phyloP scores from a whole-genome alignment of 2,888 invertebrate species.

The Aleiodes testaceus region DNA sequence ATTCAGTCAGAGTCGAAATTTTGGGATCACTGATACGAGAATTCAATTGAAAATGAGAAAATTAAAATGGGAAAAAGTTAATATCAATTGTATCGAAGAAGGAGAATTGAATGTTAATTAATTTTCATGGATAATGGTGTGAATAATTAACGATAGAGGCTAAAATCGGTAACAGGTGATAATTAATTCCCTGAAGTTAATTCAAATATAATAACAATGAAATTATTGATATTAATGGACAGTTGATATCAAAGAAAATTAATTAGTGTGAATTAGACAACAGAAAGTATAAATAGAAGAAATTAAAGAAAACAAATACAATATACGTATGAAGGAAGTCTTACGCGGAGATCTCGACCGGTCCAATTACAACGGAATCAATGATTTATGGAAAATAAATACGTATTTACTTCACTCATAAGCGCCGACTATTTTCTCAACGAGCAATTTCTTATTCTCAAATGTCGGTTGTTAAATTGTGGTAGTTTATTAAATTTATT shows the following conservation, averaged over 20 bases:
- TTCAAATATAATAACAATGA: constrained; percentile 29
- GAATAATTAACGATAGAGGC: constrained; percentile 20
- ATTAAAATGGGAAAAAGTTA: no score
- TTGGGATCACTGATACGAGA: constrained; percentile 18
- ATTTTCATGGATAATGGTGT: constrained; percentile 27
- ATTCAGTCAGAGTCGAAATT: constrained; percentile 9
- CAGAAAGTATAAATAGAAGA: constrained; percentile 70
- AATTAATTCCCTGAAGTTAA: constrained; percentile 35
- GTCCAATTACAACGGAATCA: constrained; percentile 19
- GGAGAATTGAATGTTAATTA: not conserved
- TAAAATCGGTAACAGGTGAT: not conserved
- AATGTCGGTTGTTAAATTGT: not conserved
- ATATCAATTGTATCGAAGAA: no score
- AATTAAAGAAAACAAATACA: constrained; percentile 55
- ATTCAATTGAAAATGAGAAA: constrained; percentile 15
- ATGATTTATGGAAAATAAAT: not conserved
- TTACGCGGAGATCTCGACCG: constrained; percentile 50
- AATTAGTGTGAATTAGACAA: constrained; percentile 70
- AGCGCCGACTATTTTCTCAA: constrained; percentile 49
- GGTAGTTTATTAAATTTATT: not conserved
- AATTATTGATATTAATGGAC: constrained; percentile 59
- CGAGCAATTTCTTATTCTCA: not conserved
- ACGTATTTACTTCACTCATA: constrained; percentile 43
- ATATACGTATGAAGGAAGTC: constrained; percentile 52
- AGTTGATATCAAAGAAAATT: constrained; percentile 54